Base-by-base conservation (phyloP, 2,888 invertebrate species). In the Patella pellucida region DNA sequence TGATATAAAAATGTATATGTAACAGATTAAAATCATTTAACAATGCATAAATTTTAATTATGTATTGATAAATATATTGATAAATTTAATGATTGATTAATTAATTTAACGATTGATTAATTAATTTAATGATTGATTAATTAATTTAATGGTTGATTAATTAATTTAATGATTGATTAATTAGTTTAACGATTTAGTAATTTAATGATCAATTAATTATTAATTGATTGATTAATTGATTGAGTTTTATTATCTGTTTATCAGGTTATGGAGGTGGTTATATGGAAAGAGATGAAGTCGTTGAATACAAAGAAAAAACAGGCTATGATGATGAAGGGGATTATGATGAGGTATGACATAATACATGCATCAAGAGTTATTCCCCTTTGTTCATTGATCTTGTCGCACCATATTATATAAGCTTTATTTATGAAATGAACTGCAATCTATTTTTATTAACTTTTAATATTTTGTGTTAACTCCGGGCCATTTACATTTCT, bases 211-310 rank as follows among this genome's bases (percentile, higher is more conserved):
- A 2, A 16, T 56, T 56, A 56, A 56, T 56, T 16, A 56, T 56
- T 16, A n/a, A 19, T 3, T 62, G 62, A 4, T 19, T n/a, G 62
- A 62, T 62, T 62, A 15, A 27, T 68, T 72, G 54, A 31, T 31
- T 31, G 2, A 31, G 2, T 31, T 31, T 31, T 31, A 31, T 31
- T 0, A 31, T 31, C 31, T 31, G 31, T 54, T 69, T 76, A 76
- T 15, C 73, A 90, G 92, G 92, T 23, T 92, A 90, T 86, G 92
- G 92, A 52, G 93, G 92, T 52, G 93, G 93, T 51, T 98, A 97
- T 91, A 98, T 98, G 92, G 98, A 99, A 90, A 94, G 98, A 78
- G 98, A 91, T 78, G 89, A 97, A 72, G 94, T 96, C 7, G 98
- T 99, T 1, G 99, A 99, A 90, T 99, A 99, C 89, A 96, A 97